Base-by-base conservation (phyloP, 2,113 vertebrate genomes). In the Grallaria varia region DNA sequence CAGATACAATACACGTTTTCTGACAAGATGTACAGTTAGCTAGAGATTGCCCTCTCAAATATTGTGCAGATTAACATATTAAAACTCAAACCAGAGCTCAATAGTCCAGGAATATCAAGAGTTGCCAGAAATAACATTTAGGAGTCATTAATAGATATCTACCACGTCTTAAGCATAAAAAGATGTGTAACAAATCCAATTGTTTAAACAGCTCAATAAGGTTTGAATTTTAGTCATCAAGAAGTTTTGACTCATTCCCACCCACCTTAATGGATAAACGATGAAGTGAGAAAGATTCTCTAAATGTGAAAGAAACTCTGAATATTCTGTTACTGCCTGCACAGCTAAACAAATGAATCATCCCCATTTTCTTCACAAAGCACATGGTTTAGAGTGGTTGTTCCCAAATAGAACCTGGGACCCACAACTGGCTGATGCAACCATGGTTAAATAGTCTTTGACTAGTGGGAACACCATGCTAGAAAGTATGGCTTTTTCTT, bases 181-280 rank as follows among this genome's bases (percentile, higher is more conserved):
- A 8, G 39, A 16, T 31, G 10, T 6, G 3, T 18, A 40, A 35
- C 5, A 49, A 45, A 71, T 7, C 2, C 3, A 16, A 8, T 71
- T 66, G 21, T 64, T 91, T 79, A 79, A 79, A 73, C 39, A 74
- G 5, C 10, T 59, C 1, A 2, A 25, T 63, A 66, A 0, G 0
- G 21, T 62, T 77, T 74, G 33, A 71, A 50, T 39, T 58, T 84
- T 21, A 71, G 19, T 8, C 17, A 64, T 17, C 11, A 77, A 27
- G 66, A 79, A 9, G 1, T 44, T 78, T 89, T 64, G 3, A 59
- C 6, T 55, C 6, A 1, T 77, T 92, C 88, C 30, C 7, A 37
- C 3, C 14, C 31, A 56, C 33, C 6, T 4, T 44, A 69, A 76
- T 35, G 23, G 8, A 89, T 24, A 89, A 76, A 30, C 2, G 5